Percentiles rank a stretch among this genome's conserved stretches.
Conservation (phyloP, 92 coral and sea anemone genomes). For the Siderastrea radians region DNA sequence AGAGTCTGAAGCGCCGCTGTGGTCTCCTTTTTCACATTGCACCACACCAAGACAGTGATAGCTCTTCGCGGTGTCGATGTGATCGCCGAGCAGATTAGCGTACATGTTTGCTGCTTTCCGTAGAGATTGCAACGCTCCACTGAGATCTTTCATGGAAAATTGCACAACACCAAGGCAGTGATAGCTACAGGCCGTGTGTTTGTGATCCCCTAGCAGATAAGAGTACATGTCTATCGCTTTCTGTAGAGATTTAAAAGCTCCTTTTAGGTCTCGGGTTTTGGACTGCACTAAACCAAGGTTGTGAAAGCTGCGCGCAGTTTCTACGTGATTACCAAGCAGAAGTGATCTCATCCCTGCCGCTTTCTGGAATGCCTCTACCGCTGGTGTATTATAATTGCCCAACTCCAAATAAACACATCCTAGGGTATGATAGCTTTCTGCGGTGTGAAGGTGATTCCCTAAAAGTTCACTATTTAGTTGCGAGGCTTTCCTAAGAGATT, state of each 20-base stretch:
- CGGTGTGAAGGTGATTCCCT: constrained; percentile 1
- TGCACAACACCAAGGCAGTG: not conserved
- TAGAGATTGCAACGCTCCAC: not conserved
- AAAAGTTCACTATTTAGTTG: not conserved
- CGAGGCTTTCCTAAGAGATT: not conserved
- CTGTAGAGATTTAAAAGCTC: not conserved
- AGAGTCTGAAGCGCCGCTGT: not conserved
- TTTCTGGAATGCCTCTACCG: constrained; percentile 2
- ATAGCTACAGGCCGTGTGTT: not conserved
- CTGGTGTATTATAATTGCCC: not conserved
- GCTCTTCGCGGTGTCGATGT: constrained; percentile 31
- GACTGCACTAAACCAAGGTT: not conserved
- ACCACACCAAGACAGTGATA: constrained; percentile 47
- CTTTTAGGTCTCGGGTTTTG: not conserved
- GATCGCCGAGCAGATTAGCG: constrained; percentile 46
- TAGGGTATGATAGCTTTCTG: not conserved
- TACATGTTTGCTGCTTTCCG: constrained; percentile 2
- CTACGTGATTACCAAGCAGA: constrained; percentile 10
- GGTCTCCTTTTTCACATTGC: not conserved
- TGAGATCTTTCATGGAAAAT: not conserved
- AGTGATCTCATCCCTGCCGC: not conserved
- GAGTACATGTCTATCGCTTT: not conserved
- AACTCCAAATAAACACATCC: not conserved
- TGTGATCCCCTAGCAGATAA: not conserved
- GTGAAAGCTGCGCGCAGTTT: not conserved